These are phyloP conservation scores for Hippolais icterina DNA, from an alignment of 2,113 vertebrate species.

Conservation along the genomic window DNA sequence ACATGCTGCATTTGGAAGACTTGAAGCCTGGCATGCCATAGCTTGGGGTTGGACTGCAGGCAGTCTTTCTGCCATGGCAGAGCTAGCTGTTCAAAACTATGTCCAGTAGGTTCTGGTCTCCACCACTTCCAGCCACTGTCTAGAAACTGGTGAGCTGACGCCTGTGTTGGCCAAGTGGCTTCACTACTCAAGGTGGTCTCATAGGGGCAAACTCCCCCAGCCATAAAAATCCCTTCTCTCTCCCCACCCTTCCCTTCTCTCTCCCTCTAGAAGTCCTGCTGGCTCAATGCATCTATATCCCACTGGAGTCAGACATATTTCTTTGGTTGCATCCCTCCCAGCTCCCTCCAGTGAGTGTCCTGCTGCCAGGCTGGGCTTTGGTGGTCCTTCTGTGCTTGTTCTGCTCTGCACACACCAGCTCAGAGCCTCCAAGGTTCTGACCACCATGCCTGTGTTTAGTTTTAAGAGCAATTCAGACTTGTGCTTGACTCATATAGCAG, in stretches of 20 bases:
- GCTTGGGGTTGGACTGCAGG: neutral
- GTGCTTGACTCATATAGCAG: neutral
- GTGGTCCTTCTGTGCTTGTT: accelerated
- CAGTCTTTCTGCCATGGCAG: neutral
- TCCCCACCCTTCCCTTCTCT: neutral
- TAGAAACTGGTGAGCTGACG: neutral
- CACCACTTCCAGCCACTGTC: neutral
- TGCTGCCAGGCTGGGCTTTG: neutral
- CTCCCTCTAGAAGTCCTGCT: neutral
- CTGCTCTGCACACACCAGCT: neutral
- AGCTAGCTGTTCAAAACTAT: neutral
- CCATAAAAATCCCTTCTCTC: neutral
- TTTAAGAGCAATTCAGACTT: neutral
- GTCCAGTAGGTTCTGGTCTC: neutral
- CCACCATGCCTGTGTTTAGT: accelerated
- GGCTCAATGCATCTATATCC: neutral
- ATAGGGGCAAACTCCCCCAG: neutral
- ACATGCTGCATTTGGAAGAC: neutral
- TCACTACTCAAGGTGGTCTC: neutral
- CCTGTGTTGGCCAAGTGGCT: neutral
- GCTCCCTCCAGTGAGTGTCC: neutral
- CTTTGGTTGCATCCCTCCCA: neutral
- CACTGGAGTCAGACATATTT: neutral
- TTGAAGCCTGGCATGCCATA: neutral
- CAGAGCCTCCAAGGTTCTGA: neutral